Base-by-base conservation (phyloP, 2,797 vertebrate species). In the Neopelma chrysocephalum region DNA sequence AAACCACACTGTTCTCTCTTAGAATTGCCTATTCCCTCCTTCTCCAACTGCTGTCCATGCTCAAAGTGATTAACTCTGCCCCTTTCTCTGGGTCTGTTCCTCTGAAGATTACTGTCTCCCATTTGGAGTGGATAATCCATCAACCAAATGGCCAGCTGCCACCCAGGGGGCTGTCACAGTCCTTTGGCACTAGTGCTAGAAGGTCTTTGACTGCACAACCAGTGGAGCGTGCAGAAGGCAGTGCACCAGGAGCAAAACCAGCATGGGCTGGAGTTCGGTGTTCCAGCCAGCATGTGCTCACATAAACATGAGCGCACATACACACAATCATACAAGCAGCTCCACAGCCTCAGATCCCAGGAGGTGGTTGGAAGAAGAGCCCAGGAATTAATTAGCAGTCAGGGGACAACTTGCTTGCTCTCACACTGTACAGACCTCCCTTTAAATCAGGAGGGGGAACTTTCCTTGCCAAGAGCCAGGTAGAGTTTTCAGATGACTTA, bases 81-180 rank as follows among this genome's bases (percentile, higher is more conserved):
- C 53, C 87, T 34, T 90, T 82, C 88, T 82, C 79, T 68, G 76
- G 38, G 82, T 60, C 73, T 90, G 60, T 53, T 93, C 43, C 82
- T 96, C 90, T 96, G 79, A 87, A 96, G 96, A 94, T 92, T 94
- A 92, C 83, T 56, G 86, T 87, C 82, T 96, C n/a, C 7, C 19
- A 43, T 83, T 88, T 15, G 6, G 66, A 90, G 68, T 47, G 76
- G 84, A 84, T 95, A 92, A 96, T 91, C 82, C 89, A 92, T 92
- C 86, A 96, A 54, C 25, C 38, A 87, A 68, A 81, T 65, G 57
- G 73, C 92, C 89, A 90, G 66, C 68, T 82, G 84, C 92, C 89
- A 82, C 60, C 77, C 80, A 84, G 53, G 81, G 78, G 72, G 61
- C 82, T 89, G 82, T 77, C 1, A 1, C 75, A 84, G 89, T 73